A percentile compares a stretch with the other conserved stretches of the same genome.
Evolutionary conservation across 2,888 invertebrate species (phyloP).

Genomic region (Prosapia bicincta): DNA sequence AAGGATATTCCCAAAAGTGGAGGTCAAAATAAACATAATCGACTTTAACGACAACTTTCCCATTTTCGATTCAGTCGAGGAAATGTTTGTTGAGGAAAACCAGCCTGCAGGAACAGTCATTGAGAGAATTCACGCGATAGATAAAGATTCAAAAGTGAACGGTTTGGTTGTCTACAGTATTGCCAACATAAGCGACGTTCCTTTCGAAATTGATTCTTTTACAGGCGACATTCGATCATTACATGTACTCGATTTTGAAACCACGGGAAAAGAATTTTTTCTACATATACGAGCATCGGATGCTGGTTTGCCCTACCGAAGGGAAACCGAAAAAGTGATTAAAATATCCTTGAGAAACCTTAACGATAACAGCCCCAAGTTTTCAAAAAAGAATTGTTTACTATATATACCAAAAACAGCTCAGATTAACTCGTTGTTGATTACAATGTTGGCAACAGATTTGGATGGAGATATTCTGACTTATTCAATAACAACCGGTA

Average conservation of each 20-base stretch:
- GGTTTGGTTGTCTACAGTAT: conserved; percentile 92
- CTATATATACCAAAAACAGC: conserved; percentile 75
- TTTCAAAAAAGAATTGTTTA: conserved; percentile 77
- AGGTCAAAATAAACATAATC: conserved; percentile 79
- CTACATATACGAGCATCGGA: conserved; percentile 85
- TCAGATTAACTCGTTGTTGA: conserved; percentile 74
- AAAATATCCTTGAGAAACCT: conserved; percentile 75
- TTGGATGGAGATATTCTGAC: conserved; percentile 88
- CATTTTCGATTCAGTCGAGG: conserved; percentile 67
- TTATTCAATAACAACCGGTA: conserved; percentile 81
- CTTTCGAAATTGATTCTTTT: conserved; percentile 92
- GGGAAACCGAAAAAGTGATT: conserved; percentile 84
- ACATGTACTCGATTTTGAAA: conserved; percentile 81
- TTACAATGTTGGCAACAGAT: conserved; percentile 87
- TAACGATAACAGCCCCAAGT: conserved; percentile 90
- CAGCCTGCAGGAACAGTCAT: conserved; percentile 80
- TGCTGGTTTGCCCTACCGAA: conserved; percentile 87
- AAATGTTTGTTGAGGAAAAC: conserved; percentile 79
- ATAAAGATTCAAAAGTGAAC: conserved; percentile 88
- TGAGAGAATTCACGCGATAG: conserved; percentile 78
- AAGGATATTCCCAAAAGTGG: conserved; percentile 79
- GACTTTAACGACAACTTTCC: conserved; percentile 95
- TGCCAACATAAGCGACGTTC: conserved; percentile 88
- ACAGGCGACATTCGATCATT: conserved; percentile 81
- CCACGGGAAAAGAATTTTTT: conserved; percentile 76